Conservation (phyloP, 2,797 vertebrate species). For the Myotis pilosus region DNA sequence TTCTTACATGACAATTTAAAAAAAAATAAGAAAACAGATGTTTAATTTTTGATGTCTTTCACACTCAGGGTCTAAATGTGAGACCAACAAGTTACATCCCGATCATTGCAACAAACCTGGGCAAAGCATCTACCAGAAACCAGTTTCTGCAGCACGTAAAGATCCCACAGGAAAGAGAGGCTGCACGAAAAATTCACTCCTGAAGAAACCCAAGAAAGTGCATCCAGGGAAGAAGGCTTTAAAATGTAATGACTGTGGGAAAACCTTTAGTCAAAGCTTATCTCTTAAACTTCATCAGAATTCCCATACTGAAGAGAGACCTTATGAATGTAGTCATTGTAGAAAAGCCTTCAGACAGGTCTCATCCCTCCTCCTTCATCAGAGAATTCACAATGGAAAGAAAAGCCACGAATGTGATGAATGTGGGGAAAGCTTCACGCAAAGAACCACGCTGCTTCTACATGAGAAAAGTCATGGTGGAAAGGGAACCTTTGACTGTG, state of each 20-base stretch:
- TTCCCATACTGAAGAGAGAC: conserved; percentile 62
- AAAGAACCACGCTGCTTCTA: not conserved
- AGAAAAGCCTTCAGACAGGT: conserved; percentile 64
- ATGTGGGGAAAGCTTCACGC: conserved; percentile 54
- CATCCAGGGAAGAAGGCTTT: conserved; percentile 58
- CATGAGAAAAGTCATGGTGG: conserved; percentile 21
- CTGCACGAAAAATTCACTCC: conserved; percentile 22
- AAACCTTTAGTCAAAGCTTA: conserved; percentile 59
- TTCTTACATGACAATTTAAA: not conserved
- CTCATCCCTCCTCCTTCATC: conserved; percentile 67
- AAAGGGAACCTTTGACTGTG: not conserved
- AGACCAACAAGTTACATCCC: conserved; percentile 54
- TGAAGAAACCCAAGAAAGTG: conserved; percentile 43
- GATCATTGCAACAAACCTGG: conserved; percentile 2
- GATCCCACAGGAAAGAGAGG: not conserved
- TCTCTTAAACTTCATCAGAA: conserved; percentile 69
- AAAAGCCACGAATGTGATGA: not conserved
- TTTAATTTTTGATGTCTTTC: conserved; percentile 67
- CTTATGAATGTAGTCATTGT: conserved; percentile 66
- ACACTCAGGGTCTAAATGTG: conserved; percentile 47
- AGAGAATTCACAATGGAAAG: conserved; percentile 26
- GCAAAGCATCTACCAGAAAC: not conserved
- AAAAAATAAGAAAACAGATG: not conserved
- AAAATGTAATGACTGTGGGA: conserved; percentile 69
- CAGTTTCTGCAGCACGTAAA: conserved; percentile 1